Percentiles rank a stretch among this genome's conserved stretches.
phyloP scores from a whole-genome alignment of 1,140 invertebrate species.

The Colletes latitarsis region DNA sequence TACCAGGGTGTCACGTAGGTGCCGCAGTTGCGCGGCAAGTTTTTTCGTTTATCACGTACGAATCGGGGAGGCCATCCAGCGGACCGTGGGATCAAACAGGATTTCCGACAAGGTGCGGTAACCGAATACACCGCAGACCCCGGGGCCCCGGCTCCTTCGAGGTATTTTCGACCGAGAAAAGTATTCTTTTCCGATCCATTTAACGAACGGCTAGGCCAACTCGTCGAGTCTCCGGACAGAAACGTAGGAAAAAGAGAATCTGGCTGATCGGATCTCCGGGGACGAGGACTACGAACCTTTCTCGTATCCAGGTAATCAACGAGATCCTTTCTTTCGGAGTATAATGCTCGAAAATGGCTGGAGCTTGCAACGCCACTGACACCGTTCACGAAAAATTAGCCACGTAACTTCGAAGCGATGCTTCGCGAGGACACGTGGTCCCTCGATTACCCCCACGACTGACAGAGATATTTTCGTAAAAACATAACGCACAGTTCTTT shows the following conservation, averaged over 20 bases:
- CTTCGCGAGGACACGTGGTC: no score
- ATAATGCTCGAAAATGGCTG: no score
- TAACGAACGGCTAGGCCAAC: constrained; percentile 26
- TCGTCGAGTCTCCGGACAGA: not conserved
- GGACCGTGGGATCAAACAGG: constrained; percentile 69
- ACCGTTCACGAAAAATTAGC: no score
- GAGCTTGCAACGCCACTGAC: no score
- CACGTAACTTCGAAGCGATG: no score
- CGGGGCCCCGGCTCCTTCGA: constrained; percentile 13
- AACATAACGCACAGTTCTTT: no score
- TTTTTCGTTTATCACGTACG: constrained; percentile 68
- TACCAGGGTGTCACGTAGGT: constrained; percentile 65
- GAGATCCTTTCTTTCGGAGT: no score
- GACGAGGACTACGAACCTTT: not conserved
- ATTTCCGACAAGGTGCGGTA: constrained; percentile 66
- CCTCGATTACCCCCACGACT: no score
- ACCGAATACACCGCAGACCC: constrained; percentile 67
- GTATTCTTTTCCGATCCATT: constrained; percentile 36
- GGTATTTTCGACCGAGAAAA: constrained; percentile 33
- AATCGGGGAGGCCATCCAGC: constrained; percentile 53
- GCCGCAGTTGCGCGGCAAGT: constrained; percentile 62
- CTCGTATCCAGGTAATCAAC: no score
- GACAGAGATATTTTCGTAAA: no score
- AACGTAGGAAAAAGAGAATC: not conserved
- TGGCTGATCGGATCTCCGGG: not conserved